Percentiles rank a stretch among this genome's conserved stretches.
Evolutionary conservation across 2,888 invertebrate species (phyloP).

Genomic region (Aricia artaxerxes): DNA sequence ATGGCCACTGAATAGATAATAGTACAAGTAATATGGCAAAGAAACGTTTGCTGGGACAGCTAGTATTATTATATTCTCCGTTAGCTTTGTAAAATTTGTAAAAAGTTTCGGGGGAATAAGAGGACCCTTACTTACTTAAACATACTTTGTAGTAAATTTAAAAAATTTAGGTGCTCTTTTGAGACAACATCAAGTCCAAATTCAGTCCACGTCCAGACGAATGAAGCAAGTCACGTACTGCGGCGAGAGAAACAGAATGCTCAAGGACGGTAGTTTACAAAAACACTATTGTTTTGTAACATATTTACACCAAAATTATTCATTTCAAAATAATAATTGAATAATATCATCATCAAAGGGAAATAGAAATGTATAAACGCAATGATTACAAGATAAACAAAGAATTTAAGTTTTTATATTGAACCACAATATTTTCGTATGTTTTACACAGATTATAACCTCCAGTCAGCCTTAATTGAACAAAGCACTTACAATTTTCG

Average conservation of each 20-base stretch:
- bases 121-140: background rate
- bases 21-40: too few relatives aligned
- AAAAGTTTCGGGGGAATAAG: too few relatives aligned
- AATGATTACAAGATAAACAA: background rate
- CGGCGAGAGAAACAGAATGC: constrained; percentile 1
- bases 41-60: too few relatives aligned
- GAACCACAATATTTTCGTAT: background rate
- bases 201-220: constrained; percentile 23
- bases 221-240: constrained; percentile 27
- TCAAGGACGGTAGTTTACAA: constrained; percentile 19
- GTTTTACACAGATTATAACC: background rate
- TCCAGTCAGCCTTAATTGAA: background rate
- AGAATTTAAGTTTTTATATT: background rate
- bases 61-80: too few relatives aligned
- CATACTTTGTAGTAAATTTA: background rate
- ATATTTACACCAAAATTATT: background rate
- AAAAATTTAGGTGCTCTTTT: background rate
- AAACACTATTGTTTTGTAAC: constrained; percentile 5
- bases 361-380: background rate
- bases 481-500: background rate
- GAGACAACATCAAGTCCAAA: background rate
- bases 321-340: background rate
- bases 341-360: background rate
- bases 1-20: too few relatives aligned
- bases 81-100: too few relatives aligned